Base-by-base conservation (phyloP, 2,113 vertebrate species). In the Phaethornis superciliosus region DNA sequence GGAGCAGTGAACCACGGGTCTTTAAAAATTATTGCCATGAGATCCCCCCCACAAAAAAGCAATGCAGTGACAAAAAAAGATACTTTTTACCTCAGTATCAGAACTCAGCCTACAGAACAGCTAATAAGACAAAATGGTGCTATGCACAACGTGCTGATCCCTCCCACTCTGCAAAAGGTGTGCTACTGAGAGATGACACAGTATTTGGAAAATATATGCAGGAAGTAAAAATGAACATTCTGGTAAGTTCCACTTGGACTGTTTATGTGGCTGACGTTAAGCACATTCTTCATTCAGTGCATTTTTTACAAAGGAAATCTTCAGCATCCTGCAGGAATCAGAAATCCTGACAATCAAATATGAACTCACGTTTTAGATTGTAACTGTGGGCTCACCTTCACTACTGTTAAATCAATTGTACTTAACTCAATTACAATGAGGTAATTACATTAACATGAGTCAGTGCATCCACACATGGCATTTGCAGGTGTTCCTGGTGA, bases 391-490 rank as follows among this genome's bases (percentile, higher is more conserved):
- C 68, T 95, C 94, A 95, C 93, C 93, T 92, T 94, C 94, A 90
- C 82, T 92, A 93, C 80, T 94, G 95, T 95, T 95, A 95, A 95
- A 94, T 96, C 93, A 95, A 88, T 95, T 95, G 93, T 95, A 85
- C 93, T 93, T 96, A 96, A 97, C 94, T 96, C 95, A 96, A 96
- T 97, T 93, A 95, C 93, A 93, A 68, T 54, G 95, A 91, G 90
- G 85, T 94, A 96, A 97, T 91, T 96, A 90, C 92, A 97, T 97
- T 97, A 95, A 95, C 93, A 97, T 96, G 93, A 97, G 93, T 96
- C 96, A 95, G 88, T 94, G 95, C 90, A 95, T 95, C 94, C 88
- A 96, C 96, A 96, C 96, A 96, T 87, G 94, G 94, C 89, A 95
- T 96, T 65, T 92, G 94, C 94, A 96, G 93, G 83, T 94, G 95